Percentiles rank a stretch among this genome's conserved stretches.
Evolutionary conservation across 2,797 vertebrate genomes (phyloP).

Genomic region (Holocentrus rufus): DNA sequence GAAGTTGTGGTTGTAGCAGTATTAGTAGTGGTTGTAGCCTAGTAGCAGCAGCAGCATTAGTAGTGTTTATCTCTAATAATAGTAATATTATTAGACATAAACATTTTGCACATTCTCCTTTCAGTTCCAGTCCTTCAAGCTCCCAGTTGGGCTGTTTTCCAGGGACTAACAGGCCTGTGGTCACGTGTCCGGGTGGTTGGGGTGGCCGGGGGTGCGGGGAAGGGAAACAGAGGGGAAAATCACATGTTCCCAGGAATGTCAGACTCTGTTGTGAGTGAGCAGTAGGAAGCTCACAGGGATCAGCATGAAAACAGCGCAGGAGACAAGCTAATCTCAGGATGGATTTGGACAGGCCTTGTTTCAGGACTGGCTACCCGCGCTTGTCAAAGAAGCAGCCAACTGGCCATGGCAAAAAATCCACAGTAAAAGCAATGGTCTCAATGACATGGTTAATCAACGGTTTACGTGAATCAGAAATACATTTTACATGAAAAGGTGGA

Average conservation of each 20-base stretch:
- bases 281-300: slow-evolving; percentile 49
- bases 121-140: background rate
- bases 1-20: no score
- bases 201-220: slow-evolving; percentile 21
- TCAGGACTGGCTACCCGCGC: background rate
- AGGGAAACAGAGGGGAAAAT: slow-evolving; percentile 53
- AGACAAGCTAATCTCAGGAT: slow-evolving; percentile 36
- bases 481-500: background rate
- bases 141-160: slow-evolving; percentile 28
- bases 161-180: slow-evolving; percentile 26
- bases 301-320: slow-evolving; percentile 52
- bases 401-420: background rate
- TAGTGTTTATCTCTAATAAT: no score
- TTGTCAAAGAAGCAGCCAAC: background rate
- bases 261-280: slow-evolving; percentile 63
- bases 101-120: background rate
- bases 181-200: slow-evolving; percentile 56
- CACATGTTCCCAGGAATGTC: slow-evolving; percentile 75
- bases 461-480: background rate
- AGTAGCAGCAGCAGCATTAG: no score
- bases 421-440: no score
- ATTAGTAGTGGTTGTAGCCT: no score
- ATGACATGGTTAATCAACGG: background rate
- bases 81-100: slow-evolving; percentile 9
- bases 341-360: background rate